Evolutionary conservation across 2,797 vertebrate species (phyloP).

Genomic region (Phoebastria nigripes): DNA sequence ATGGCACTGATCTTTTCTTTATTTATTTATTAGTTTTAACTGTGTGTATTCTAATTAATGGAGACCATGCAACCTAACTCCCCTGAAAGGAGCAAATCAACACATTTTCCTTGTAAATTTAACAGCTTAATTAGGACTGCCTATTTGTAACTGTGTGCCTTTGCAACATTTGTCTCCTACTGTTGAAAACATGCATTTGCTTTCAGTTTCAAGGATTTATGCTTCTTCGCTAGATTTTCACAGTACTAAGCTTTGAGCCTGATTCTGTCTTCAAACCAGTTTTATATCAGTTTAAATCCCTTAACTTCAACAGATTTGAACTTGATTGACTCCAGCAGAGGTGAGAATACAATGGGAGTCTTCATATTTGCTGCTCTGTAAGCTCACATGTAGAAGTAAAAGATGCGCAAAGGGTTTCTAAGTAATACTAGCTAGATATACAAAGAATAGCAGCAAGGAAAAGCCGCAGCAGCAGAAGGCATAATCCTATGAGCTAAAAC

Average conservation of each 20-base stretch:
- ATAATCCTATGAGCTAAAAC: background rate
- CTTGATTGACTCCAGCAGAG: background rate
- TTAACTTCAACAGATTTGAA: background rate
- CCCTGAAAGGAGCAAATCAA: background rate
- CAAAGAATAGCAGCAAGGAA: background rate
- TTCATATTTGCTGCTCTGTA: background rate
- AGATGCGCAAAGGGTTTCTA: background rate
- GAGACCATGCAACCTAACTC: background rate
- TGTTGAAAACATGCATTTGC: background rate
- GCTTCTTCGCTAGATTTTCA: background rate
- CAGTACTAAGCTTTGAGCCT: background rate
- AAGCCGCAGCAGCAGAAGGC: background rate
- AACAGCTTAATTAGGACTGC: background rate
- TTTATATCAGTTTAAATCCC: background rate
- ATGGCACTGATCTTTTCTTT: background rate
- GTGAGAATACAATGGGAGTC: background rate
- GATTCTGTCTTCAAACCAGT: background rate
- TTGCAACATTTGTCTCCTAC: background rate
- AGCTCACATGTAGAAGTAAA: background rate
- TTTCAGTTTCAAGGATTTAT: background rate
- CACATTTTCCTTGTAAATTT: background rate
- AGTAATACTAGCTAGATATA: background rate
- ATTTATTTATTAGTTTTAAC: background rate
- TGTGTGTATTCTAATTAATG: background rate
- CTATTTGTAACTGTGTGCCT: background rate